Percentiles rank a stretch among this genome's conserved stretches.
Conservation (phyloP, 2,888 invertebrate genomes). For the Ormia ochracea region DNA sequence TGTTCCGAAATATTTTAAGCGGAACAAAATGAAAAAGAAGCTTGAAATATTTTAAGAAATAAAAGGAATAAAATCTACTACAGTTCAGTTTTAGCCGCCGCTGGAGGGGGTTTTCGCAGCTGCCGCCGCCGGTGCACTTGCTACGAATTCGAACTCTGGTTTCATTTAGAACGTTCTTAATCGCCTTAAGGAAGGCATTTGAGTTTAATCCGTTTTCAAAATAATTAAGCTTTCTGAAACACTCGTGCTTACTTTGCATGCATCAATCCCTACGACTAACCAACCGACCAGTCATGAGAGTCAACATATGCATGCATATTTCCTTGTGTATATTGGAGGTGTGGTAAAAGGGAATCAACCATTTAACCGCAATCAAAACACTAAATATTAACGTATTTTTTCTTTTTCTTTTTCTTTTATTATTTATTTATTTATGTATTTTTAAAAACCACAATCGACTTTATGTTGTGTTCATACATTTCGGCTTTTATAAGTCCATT, state of each 20-base stretch:
- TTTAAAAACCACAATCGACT: conserved; percentile 43
- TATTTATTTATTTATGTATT: conserved; percentile 13
- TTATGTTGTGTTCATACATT: conserved; percentile 4
- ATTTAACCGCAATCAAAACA: conserved; percentile 50
- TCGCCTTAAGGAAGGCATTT: not conserved
- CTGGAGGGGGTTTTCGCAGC: too few relatives aligned
- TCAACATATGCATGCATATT: not conserved
- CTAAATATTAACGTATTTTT: conserved; percentile 41
- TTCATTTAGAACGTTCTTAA: not conserved
- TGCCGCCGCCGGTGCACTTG: too few relatives aligned
- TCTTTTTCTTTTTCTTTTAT: too few relatives aligned
- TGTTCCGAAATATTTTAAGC: too few relatives aligned
- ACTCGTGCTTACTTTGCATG: not conserved
- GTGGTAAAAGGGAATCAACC: conserved; percentile 9
- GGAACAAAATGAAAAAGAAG: too few relatives aligned
- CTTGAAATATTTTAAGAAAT: too few relatives aligned
- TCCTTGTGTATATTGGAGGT: not conserved
- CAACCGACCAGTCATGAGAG: not conserved
- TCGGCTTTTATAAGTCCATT: conserved; percentile 1
- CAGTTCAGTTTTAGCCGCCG: too few relatives aligned
- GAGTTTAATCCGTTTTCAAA: not conserved
- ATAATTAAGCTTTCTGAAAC: not conserved
- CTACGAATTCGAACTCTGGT: not conserved
- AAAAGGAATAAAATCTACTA: too few relatives aligned
- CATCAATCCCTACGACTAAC: not conserved